Evolutionary conservation across 2,888 invertebrate species (phyloP).

Genomic region (Cryptops parisi): DNA sequence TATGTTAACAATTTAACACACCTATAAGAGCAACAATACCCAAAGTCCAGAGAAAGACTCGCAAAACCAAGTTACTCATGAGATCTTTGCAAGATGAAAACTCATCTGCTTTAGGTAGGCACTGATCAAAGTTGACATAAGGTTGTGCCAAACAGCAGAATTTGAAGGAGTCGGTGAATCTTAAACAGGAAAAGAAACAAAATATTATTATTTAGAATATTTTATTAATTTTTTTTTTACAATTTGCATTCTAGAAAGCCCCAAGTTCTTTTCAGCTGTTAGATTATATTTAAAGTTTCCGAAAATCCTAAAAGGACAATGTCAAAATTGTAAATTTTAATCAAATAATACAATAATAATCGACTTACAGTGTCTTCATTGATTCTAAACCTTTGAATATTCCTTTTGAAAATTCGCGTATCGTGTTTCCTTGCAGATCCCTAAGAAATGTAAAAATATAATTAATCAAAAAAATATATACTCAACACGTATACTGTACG

Average conservation of each 20-base stretch:
- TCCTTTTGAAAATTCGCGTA: constrained; percentile 23
- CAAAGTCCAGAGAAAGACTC: constrained; percentile 25
- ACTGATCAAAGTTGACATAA: constrained; percentile 22
- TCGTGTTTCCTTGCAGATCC: constrained; percentile 22
- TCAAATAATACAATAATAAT: too few species aligned
- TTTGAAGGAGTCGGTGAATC: constrained; percentile 22
- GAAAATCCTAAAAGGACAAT: too few species aligned
- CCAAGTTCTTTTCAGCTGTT: too few species aligned
- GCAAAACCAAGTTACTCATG: constrained; percentile 24
- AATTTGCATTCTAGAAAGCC: too few species aligned
- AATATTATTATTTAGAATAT: neutral
- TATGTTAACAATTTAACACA: too few species aligned
- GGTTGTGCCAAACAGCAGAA: constrained; percentile 24
- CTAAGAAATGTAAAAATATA: constrained; percentile 15
- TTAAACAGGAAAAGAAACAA: neutral
- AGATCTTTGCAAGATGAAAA: constrained; percentile 27
- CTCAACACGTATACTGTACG: too few species aligned
- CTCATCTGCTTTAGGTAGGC: constrained; percentile 24
- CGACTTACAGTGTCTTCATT: constrained; percentile 21
- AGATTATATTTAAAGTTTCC: too few species aligned
- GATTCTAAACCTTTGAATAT: constrained; percentile 22
- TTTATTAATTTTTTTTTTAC: neutral
- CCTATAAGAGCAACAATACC: constrained; percentile 23
- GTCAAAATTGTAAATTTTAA: too few species aligned
- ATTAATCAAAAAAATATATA: constrained; percentile 1